phyloP scores from a whole-genome alignment of 2,113 vertebrate genomes.

The Quiscalus mexicanus region DNA sequence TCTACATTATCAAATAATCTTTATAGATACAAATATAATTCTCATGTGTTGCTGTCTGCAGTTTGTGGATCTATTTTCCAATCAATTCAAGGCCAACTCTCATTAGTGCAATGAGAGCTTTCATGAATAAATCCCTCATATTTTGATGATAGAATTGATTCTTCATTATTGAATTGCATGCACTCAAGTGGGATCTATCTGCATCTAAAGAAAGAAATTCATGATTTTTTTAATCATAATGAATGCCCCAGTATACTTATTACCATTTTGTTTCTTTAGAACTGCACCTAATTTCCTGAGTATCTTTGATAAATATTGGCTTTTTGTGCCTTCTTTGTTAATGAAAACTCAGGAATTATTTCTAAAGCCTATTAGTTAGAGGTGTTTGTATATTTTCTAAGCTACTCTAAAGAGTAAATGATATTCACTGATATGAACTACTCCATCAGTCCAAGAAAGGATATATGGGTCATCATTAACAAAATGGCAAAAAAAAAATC shows the following conservation, averaged over 20 bases:
- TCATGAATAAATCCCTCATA: slow-evolving; percentile 56
- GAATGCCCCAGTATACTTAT: neutral
- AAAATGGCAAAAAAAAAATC: neutral
- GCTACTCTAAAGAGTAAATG: neutral
- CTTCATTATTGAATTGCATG: slow-evolving; percentile 32
- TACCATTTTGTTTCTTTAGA: neutral
- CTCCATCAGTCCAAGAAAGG: neutral
- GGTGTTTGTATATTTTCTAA: neutral
- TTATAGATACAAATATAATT: neutral
- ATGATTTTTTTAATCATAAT: slow-evolving; percentile 14
- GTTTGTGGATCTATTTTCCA: slow-evolving; percentile 38
- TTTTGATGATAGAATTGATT: slow-evolving; percentile 42
- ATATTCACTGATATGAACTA: neutral
- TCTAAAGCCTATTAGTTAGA: neutral
- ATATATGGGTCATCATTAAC: neutral
- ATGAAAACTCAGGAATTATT: slow-evolving; percentile 34
- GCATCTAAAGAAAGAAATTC: neutral
- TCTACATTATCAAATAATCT: neutral
- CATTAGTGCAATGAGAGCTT: slow-evolving; percentile 10
- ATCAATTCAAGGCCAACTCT: slow-evolving; percentile 36
- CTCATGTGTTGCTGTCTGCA: neutral
- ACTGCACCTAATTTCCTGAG: slow-evolving; percentile 10
- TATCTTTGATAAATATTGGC: neutral
- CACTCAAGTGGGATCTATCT: neutral
- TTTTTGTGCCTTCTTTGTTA: neutral